phyloP scores from a whole-genome alignment of 92 coral and sea anemone genomes.

The Heteractis magnifica region DNA sequence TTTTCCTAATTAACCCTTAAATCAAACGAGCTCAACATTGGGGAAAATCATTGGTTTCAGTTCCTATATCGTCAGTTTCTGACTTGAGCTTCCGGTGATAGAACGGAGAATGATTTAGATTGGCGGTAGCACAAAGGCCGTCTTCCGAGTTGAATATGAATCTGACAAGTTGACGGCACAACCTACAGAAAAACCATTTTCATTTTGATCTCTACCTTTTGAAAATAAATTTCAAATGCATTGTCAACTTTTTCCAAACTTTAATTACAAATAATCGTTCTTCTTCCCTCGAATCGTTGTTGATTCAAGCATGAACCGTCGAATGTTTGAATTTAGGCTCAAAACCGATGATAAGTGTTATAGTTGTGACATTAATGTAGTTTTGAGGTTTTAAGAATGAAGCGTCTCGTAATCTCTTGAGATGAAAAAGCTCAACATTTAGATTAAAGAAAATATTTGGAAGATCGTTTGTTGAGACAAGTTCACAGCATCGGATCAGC shows the following conservation, averaged over 20 bases:
- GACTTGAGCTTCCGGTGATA: not conserved
- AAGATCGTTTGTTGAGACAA: not conserved
- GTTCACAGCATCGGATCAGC: not conserved
- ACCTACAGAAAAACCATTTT: not conserved
- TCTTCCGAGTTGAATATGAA: not conserved
- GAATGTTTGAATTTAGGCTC: not conserved
- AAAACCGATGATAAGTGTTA: not conserved
- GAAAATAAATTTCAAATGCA: not conserved
- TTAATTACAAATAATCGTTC: not conserved
- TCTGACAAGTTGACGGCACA: not conserved
- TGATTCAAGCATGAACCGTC: not conserved
- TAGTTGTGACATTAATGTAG: not conserved
- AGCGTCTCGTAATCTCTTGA: not conserved
- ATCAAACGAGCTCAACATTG: not conserved
- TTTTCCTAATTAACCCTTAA: not conserved
- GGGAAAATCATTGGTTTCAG: not conserved
- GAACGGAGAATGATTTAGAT: not conserved
- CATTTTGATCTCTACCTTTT: not conserved
- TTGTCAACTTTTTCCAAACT: not conserved
- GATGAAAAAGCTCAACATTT: not conserved
- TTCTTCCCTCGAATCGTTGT: not conserved
- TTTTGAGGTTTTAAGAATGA: conserved; percentile 1
- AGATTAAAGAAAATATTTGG: not conserved
- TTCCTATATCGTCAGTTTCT: not conserved
- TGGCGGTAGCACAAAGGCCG: not conserved